phyloP scores from a whole-genome alignment of 2,797 vertebrate species.

The Tauraco hartlaubi region DNA sequence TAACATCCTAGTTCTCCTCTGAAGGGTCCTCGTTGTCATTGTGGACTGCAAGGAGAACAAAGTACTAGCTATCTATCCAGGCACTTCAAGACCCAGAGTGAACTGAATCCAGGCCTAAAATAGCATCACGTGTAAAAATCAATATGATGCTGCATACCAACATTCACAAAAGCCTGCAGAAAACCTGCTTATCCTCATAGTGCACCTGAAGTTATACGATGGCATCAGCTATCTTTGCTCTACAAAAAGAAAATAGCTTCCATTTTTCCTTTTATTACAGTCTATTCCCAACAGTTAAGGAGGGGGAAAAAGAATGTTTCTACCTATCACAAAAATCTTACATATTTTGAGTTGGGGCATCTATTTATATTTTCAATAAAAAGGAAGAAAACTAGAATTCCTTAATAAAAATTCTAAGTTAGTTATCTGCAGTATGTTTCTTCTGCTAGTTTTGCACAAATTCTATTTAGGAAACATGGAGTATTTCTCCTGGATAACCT shows the following conservation, averaged over 20 bases:
- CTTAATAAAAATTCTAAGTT: neutral
- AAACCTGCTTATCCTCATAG: neutral
- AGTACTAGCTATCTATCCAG: neutral
- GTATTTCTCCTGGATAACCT: neutral
- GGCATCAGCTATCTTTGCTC: neutral
- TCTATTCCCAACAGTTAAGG: neutral
- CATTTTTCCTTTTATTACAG: neutral
- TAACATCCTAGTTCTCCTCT: neutral
- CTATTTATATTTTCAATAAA: neutral
- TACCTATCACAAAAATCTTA: neutral
- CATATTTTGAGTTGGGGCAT: neutral
- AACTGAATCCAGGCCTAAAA: neutral
- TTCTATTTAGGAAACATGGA: neutral
- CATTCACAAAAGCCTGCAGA: neutral
- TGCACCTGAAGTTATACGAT: neutral
- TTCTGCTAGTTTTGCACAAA: neutral
- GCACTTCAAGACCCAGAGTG: neutral
- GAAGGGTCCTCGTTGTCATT: neutral
- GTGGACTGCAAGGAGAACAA: neutral
- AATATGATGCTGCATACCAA: neutral
- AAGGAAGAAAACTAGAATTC: neutral
- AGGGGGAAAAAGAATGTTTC: fast-evolving
- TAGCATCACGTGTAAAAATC: neutral
- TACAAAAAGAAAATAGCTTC: neutral
- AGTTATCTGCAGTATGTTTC: neutral